Base-by-base conservation (phyloP, 2,888 invertebrate species). In the Pristionchus mayeri region DNA sequence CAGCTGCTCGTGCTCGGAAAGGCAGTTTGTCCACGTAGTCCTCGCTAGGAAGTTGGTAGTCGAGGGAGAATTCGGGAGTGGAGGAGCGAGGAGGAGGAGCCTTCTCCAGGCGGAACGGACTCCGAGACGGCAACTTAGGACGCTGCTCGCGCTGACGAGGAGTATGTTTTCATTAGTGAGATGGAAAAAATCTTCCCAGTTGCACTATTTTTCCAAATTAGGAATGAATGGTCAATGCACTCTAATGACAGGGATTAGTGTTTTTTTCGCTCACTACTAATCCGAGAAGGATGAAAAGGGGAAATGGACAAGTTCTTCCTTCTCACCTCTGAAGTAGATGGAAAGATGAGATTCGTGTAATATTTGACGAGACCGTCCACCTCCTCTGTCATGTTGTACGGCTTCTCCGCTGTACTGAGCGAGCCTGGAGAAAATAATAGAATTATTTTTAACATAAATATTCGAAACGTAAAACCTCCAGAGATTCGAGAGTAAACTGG, bases 291-390 rank as follows among this genome's bases (percentile, higher is more conserved):
- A 52, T 21, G 52, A 21, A 16, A 18, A 52, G 4, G 18, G 24
- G 4, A n/a, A 6, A 24, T 54, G 4, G 24, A 24, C 7, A 54
- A 3, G 24, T 24, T 1, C 27, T 18, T 2, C 13, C 18, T 2
- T 40, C 67, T 3, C 13, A 63, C 63, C 40, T 71, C n/a, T 3
- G 71, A 40, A 13, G 71, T 71, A 1, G 37, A 40, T 0, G 71
- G 71, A 40, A 71, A 71, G 2, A 16, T 24, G n/a, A 71, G n/a
- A 7, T 71, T 40, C 9, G 71, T 71, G 71, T 71, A 71, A 40
- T 71, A 71, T 40, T 71, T 71, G 40, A 71, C 71, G 0, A 71
- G 11, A 40, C 71, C 71, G 16, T 71, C 40, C 40, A 71, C 40
- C 16, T 71, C 71, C 40, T 71, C 40, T 3, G 37, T 30, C 71